Percentiles rank a stretch among this genome's conserved stretches.
These are phyloP conservation scores for Hippopotamyrus pictus DNA, from an alignment of 2,797 vertebrate genomes.

Conservation along the genomic window DNA sequence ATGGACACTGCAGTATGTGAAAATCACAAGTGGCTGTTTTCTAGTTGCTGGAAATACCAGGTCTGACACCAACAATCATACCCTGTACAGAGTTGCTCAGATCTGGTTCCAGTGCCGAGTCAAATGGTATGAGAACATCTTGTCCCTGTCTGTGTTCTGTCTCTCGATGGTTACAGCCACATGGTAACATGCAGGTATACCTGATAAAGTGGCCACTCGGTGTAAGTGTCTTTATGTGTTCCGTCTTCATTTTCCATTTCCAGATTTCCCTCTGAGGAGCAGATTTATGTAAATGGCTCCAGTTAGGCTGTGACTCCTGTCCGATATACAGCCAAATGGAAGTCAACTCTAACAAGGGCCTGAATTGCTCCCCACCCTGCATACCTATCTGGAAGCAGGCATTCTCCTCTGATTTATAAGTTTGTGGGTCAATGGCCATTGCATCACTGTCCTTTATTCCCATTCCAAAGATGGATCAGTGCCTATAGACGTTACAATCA, in stretches of 20 bases:
- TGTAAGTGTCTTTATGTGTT: neutral
- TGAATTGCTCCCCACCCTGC: neutral
- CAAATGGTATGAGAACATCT: neutral
- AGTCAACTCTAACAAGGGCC: neutral
- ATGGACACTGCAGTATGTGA: neutral
- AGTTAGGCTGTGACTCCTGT: neutral
- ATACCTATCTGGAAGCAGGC: neutral
- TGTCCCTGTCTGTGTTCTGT: neutral
- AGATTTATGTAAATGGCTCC: neutral
- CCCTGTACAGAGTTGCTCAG: neutral
- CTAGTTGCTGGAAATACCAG: neutral
- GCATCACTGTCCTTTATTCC: neutral
- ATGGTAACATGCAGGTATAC: neutral
- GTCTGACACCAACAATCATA: neutral
- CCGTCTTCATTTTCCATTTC: neutral
- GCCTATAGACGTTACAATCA: neutral
- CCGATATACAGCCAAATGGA: neutral
- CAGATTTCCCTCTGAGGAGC: neutral
- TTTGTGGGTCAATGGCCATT: neutral
- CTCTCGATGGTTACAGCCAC: neutral
- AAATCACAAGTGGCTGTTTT: neutral
- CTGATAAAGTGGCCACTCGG: neutral
- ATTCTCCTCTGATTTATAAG: neutral
- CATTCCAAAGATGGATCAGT: neutral
- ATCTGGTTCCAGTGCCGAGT: neutral